phyloP scores from a whole-genome alignment of 2,888 invertebrate species.

The Acronicta psi region DNA sequence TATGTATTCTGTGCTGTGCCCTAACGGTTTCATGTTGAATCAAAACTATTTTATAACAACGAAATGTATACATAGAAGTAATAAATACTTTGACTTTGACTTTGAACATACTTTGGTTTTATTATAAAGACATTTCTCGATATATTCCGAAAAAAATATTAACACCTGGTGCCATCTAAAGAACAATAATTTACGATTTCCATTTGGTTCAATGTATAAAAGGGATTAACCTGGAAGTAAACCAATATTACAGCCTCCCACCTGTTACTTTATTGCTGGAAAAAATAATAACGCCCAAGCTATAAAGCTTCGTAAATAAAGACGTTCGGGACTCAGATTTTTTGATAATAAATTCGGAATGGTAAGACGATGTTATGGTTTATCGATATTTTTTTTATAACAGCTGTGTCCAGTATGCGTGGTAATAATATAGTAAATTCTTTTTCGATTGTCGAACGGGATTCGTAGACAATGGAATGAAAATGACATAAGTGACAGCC shows the following conservation, averaged over 20 bases:
- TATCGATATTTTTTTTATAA: neutral
- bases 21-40: too few species aligned
- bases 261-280: constrained; percentile 46
- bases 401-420: too few species aligned
- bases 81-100: too few species aligned
- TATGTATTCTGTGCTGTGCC: too few species aligned
- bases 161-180: constrained; percentile 6
- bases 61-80: too few species aligned
- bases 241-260: constrained; percentile 39
- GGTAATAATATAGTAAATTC: too few species aligned
- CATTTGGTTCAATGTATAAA: constrained; percentile 38
- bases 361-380: neutral
- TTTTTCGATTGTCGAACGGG: too few species aligned
- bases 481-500: too few species aligned
- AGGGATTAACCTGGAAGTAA: constrained; percentile 41
- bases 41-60: too few species aligned
- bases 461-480: too few species aligned
- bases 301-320: constrained; percentile 39
- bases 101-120: too few species aligned
- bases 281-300: constrained; percentile 48
- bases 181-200: constrained; percentile 47
- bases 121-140: too few species aligned
- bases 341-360: constrained; percentile 15
- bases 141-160: neutral
- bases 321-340: constrained; percentile 23